These are phyloP conservation scores for Ophonus ardosiacus DNA, from an alignment of 2,888 invertebrate genomes.

Conservation along the genomic window DNA sequence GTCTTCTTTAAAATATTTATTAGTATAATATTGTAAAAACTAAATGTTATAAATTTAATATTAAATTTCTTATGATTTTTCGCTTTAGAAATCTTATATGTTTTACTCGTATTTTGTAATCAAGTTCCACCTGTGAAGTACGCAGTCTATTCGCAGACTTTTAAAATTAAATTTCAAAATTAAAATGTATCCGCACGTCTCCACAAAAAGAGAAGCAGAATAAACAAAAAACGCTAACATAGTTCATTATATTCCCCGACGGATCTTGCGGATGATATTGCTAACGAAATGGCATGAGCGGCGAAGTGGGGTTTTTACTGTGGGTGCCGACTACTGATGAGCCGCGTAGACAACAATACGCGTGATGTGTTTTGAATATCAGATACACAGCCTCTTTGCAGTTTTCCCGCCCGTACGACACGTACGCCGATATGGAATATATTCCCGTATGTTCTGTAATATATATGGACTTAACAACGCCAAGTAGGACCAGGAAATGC, in stretches of 20 bases:
- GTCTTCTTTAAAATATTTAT: too few relatives aligned
- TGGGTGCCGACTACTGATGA: conserved; percentile 53
- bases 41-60: not conserved
- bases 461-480: not conserved
- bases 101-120: not conserved
- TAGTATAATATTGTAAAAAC: too few relatives aligned
- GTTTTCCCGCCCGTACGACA: conserved; percentile 45
- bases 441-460: not conserved
- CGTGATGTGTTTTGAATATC: conserved; percentile 57
- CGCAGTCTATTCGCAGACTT: conserved; percentile 29
- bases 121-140: not conserved
- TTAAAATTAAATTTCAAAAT: conserved; percentile 50
- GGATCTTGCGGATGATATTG: conserved; percentile 48
- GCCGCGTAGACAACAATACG: conserved; percentile 53
- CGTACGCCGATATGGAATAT: not conserved
- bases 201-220: conserved; percentile 21
- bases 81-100: not conserved
- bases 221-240: conserved; percentile 43
- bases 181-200: conserved; percentile 45
- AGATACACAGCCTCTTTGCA: conserved; percentile 47
- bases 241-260: conserved; percentile 46
- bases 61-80: not conserved
- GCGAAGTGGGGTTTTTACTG: conserved; percentile 16
- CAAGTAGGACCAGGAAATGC: not conserved
- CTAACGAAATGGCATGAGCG: conserved; percentile 56